Evolutionary conservation across 2,888 invertebrate species (phyloP), one percentile per base, ranked within the genome.

Genomic region (Drosophila conformis): DNA sequence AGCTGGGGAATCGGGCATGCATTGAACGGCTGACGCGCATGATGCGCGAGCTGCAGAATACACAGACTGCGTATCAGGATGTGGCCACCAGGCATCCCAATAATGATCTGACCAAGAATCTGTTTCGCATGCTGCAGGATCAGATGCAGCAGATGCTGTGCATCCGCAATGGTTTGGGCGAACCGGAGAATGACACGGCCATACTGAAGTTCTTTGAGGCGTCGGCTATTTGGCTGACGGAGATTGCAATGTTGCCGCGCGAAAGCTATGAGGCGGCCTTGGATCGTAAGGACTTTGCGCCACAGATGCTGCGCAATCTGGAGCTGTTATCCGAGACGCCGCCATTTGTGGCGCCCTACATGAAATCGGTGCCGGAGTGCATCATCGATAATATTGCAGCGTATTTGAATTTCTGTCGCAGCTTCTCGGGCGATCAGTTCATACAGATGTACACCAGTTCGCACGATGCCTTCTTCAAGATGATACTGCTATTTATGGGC

Each of bases 401-500:
- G 62, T 96, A 96, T 92, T 94, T 98, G 82, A 95, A 96, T 78
- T 96, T 97, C 93, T 93, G 96, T 82, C 95, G 96, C 31, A 95
- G 96, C 15, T 95, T 96, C 54, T 94, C 94, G 68, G 94, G 94
- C 4, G 95, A 96, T 54, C 96, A 97, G 88, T 95, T 95, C 77
- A 95, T 95, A 8, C 94, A 94, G 31, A 94, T 94, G 2, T 94
- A 96, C 82, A 94, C 94, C 67, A 96, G 96, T 0, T 86, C 91
- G 1, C 91, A 91, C 54, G 92, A 91, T 72, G 91, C 92, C 1
- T 94, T 97, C 29, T 94, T 97, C 51, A 96, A 96, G 0, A 95
- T 97, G 91, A 96, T 98, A 27, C 93, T 99, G 33, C 95, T 96
- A 2, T 97, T 97, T 88, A 99, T 99, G 98, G 98, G 98, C 0